A percentile compares a stretch with the other conserved stretches of the same genome.
These are phyloP conservation scores for Leiothrix lutea DNA, from an alignment of 2,113 vertebrate species.

Conservation along the genomic window DNA sequence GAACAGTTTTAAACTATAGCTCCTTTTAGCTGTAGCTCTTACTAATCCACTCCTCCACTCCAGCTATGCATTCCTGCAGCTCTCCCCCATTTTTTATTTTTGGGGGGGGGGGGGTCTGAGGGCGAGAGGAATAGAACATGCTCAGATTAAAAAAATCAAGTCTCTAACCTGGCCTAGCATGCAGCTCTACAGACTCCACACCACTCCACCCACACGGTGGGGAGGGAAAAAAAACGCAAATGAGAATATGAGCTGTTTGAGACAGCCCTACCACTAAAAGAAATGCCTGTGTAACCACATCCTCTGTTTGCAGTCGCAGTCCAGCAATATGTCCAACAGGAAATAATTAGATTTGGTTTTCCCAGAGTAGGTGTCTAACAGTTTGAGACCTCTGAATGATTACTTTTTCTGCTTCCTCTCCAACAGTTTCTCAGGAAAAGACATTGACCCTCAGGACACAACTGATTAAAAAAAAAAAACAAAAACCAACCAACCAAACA, in stretches of 20 bases:
- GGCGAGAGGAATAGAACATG: neutral
- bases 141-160: neutral
- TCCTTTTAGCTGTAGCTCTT: neutral
- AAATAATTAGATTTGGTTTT: conserved; percentile 51
- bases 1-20: neutral
- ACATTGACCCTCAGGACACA: neutral
- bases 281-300: conserved; percentile 47
- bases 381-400: neutral
- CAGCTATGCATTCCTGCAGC: neutral
- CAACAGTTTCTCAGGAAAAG: conserved; percentile 44
- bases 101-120: neutral
- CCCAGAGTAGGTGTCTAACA: conserved; percentile 29
- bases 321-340: conserved; percentile 51
- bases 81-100: neutral
- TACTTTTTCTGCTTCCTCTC: conserved; percentile 44
- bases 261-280: neutral
- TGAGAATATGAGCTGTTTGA: neutral
- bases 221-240: neutral
- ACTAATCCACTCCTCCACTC: neutral
- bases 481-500: neutral
- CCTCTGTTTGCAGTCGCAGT: conserved; percentile 30
- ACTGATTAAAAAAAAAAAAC: neutral
- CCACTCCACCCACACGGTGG: neutral
- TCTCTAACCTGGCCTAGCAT: neutral
- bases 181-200: neutral